Evolutionary conservation across 2,113 vertebrate genomes (phyloP).

Genomic region (Meriones unguiculatus): DNA sequence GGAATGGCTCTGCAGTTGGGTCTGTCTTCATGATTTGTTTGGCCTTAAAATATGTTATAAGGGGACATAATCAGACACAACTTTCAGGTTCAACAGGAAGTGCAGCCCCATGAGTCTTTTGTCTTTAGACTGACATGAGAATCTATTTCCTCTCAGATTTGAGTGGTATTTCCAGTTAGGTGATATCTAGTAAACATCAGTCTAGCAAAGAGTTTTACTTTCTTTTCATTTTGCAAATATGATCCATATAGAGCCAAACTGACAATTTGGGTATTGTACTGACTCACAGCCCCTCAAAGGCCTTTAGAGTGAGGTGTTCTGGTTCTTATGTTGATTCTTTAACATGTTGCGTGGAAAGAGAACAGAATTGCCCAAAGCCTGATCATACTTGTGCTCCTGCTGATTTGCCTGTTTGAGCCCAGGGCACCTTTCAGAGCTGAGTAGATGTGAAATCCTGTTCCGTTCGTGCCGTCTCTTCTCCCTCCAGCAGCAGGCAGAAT

Average conservation of each 20-base stretch:
- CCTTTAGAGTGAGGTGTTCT: not conserved
- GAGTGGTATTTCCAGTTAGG: not conserved
- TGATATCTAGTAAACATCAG: not conserved
- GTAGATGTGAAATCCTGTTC: not conserved
- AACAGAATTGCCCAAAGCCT: not conserved
- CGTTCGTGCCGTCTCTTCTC: too few relatives aligned
- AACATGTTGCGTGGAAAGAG: not conserved
- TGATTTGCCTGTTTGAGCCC: not conserved
- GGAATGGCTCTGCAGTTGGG: slow-evolving; percentile 4
- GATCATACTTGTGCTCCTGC: not conserved
- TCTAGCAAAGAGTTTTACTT: slow-evolving; percentile 1
- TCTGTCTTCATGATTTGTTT: slow-evolving; percentile 25
- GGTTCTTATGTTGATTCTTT: not conserved
- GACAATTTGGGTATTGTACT: not conserved
- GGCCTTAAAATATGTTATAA: not conserved
- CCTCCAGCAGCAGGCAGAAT: not conserved
- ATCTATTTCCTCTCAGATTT: not conserved
- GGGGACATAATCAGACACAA: not conserved
- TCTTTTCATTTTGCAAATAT: not conserved
- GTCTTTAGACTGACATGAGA: not conserved
- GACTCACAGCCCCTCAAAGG: not conserved
- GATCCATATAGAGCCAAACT: not conserved
- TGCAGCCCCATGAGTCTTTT: not conserved
- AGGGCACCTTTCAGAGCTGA: not conserved
- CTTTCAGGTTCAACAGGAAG: not conserved